A percentile compares a stretch with the other conserved stretches of the same genome.
Evolutionary conservation across 2,888 invertebrate species (phyloP).

Genomic region (Clusia tigrina): DNA sequence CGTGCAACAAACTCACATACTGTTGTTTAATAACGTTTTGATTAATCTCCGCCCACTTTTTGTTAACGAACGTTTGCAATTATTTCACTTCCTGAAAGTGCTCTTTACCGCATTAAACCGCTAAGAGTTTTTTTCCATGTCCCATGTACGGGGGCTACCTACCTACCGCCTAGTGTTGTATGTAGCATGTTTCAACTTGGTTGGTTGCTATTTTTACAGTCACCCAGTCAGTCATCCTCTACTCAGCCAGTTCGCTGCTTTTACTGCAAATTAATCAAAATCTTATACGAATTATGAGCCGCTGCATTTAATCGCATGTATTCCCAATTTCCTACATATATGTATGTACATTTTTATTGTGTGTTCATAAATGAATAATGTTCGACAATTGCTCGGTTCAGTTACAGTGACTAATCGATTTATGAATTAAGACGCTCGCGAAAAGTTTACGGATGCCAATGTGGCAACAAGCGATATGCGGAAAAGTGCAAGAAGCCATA

Average conservation of each 20-base stretch:
- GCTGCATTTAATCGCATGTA: too few species aligned
- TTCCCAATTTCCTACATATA: not conserved
- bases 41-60: slow-evolving; percentile 26
- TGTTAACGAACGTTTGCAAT: not conserved
- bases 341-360: not conserved
- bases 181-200: too few species aligned
- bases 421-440: slow-evolving; percentile 41
- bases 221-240: too few species aligned
- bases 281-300: too few species aligned
- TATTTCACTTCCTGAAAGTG: not conserved
- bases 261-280: not conserved
- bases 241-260: too few species aligned
- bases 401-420: slow-evolving; percentile 55
- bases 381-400: slow-evolving; percentile 50
- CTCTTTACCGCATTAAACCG: not conserved
- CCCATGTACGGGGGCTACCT: too few species aligned
- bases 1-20: not conserved
- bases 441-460: slow-evolving; percentile 32
- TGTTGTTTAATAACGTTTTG: slow-evolving; percentile 17
- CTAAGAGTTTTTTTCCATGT: too few species aligned
- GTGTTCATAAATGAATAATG: slow-evolving; percentile 43
- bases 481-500: slow-evolving; percentile 32
- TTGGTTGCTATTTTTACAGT: too few species aligned
- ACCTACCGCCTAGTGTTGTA: too few species aligned
- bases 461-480: slow-evolving; percentile 15